Percentiles rank a stretch among this genome's conserved stretches.
Evolutionary conservation across 2,888 invertebrate species (phyloP).

Genomic region (Mactromeris polynyma): DNA sequence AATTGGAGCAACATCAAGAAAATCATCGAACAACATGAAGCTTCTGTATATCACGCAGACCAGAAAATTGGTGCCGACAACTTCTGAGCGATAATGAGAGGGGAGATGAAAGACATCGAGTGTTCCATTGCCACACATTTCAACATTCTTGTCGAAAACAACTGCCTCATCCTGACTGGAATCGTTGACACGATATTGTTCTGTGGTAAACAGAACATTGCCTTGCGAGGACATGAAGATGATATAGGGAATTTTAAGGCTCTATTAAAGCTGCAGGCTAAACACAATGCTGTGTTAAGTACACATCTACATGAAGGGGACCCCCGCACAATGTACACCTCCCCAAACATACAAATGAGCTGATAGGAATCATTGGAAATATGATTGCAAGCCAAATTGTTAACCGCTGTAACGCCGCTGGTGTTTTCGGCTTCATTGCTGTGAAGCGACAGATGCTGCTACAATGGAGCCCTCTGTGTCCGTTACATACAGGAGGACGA

Average conservation of each 20-base stretch:
- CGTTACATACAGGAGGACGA: neutral
- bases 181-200: neutral
- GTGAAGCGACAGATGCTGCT: constrained; percentile 49
- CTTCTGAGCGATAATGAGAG: neutral
- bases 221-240: neutral
- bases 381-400: neutral
- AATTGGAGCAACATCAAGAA: neutral
- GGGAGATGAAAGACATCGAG: neutral
- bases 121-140: neutral
- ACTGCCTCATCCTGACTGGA: neutral
- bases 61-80: neutral
- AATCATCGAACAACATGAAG: neutral
- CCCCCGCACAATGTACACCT: too few species aligned
- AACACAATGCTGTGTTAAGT: neutral
- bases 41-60: neutral
- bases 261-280: neutral
- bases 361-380: neutral
- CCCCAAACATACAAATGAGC: constrained; percentile 28
- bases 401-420: neutral
- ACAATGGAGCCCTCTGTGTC: constrained; percentile 32
- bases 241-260: neutral
- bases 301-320: too few species aligned
- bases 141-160: neutral
- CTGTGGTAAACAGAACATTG: constrained; percentile 29
- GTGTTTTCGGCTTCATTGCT: constrained; percentile 30